Conservation (phyloP, 2,113 vertebrate species). For the Rousettus leschenaultii region DNA sequence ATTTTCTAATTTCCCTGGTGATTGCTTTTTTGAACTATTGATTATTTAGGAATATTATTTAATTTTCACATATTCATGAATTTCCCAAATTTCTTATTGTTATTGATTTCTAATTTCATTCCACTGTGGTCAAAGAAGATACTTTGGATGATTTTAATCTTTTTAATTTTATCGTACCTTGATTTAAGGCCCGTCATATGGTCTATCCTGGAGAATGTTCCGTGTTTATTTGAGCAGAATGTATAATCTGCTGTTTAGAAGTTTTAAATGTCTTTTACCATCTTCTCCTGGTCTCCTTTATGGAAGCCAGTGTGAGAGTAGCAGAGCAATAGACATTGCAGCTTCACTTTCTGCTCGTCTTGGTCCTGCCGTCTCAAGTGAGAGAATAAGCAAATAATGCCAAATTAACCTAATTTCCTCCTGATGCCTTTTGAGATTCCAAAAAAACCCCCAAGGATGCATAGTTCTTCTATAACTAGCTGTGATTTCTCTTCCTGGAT, state of each 20-base stretch:
- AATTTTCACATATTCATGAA: background rate
- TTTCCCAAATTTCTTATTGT: conserved; percentile 2
- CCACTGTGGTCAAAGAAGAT: background rate
- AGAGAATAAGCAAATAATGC: background rate
- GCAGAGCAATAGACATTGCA: background rate
- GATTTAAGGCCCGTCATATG: background rate
- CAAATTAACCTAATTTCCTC: background rate
- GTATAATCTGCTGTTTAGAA: background rate
- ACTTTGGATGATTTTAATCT: background rate
- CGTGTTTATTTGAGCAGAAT: background rate
- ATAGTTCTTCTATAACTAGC: background rate
- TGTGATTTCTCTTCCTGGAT: background rate
- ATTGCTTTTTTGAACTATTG: background rate
- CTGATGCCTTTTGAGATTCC: background rate
- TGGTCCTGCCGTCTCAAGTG: background rate
- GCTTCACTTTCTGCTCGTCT: background rate
- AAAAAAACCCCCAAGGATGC: background rate
- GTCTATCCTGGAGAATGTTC: background rate
- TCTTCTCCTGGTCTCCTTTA: background rate
- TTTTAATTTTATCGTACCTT: background rate
- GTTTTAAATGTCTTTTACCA: background rate
- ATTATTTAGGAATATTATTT: background rate
- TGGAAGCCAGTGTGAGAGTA: background rate
- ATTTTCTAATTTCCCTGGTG: background rate
- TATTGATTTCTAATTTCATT: conserved; percentile 37